Evolutionary conservation across 2,113 vertebrate genomes (phyloP).

Genomic region (Chionodraco myersi): DNA sequence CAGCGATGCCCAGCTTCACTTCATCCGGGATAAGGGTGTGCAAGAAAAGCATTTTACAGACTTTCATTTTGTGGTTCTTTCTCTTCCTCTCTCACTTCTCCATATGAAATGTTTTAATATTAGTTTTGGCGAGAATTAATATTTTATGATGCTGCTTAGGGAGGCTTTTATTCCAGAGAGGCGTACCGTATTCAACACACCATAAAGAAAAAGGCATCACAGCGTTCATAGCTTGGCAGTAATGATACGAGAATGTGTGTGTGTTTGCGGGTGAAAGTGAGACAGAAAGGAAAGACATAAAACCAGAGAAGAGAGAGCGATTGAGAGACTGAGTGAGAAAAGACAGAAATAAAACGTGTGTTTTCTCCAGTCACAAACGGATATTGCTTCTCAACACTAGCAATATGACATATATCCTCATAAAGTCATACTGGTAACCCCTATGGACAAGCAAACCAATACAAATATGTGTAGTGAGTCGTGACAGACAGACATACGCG

Average conservation of each 20-base stretch:
- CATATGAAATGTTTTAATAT: conserved; percentile 66
- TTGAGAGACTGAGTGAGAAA: conserved; percentile 15
- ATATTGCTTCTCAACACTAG: conserved; percentile 62
- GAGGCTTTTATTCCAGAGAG: conserved; percentile 59
- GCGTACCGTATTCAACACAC: conserved; percentile 56
- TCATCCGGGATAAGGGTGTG: conserved; percentile 68
- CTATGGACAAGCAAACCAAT: conserved; percentile 38
- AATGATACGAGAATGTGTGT: conserved; percentile 41
- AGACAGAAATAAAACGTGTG: conserved; percentile 13
- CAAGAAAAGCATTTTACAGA: conserved; percentile 67
- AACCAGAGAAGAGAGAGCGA: conserved; percentile 25
- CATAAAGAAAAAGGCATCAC: conserved; percentile 60
- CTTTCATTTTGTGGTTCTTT: conserved; percentile 57
- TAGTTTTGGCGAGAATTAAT: conserved; percentile 69
- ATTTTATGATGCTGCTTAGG: conserved; percentile 49
- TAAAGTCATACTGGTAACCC: conserved; percentile 54
- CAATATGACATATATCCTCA: conserved; percentile 61
- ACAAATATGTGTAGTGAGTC: conserved; percentile 10
- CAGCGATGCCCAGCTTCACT: conserved; percentile 58
- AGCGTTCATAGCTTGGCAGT: conserved; percentile 42
- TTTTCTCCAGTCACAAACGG: conserved; percentile 52
- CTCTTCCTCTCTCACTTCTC: conserved; percentile 12
- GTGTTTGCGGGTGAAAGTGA: conserved; percentile 45
- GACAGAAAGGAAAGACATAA: conserved; percentile 30
- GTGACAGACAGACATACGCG: conserved; percentile 5